A percentile compares a stretch with the other conserved stretches of the same genome.
These are phyloP conservation scores for Parus major DNA, from an alignment of 2,113 vertebrate species.

Conservation along the genomic window DNA sequence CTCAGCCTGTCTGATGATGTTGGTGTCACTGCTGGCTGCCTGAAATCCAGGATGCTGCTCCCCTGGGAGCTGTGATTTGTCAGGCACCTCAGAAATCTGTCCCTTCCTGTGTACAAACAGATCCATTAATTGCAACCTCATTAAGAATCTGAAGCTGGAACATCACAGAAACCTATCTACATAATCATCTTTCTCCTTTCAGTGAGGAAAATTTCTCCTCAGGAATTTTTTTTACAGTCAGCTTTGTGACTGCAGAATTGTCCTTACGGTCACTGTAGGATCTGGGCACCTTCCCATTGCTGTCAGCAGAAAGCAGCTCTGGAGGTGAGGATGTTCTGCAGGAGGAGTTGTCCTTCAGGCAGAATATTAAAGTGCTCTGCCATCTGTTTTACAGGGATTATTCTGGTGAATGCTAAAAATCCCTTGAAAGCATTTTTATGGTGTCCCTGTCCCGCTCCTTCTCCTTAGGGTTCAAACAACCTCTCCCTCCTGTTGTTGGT, in stretches of 20 bases:
- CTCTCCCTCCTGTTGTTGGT: background rate
- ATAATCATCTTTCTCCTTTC: background rate
- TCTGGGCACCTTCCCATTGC: background rate
- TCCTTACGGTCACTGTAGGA: constrained; percentile 30
- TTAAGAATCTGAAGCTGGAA: background rate
- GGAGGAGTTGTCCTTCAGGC: constrained; percentile 1
- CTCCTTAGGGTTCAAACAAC: background rate
- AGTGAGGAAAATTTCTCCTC: background rate
- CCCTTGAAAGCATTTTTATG: constrained; percentile 26
- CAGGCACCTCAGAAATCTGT: background rate
- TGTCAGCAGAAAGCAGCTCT: constrained; percentile 42
- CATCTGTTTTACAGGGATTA: constrained; percentile 61
- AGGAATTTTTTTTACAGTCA: background rate
- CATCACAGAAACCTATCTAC: background rate
- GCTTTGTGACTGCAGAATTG: background rate
- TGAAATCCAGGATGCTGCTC: background rate
- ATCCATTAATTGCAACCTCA: background rate
- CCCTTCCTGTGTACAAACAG: background rate
- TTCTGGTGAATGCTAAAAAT: constrained; percentile 3
- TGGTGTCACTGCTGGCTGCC: background rate
- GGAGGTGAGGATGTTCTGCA: background rate
- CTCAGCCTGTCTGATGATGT: background rate
- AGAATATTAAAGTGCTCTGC: background rate
- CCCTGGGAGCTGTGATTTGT: background rate
- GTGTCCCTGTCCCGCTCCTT: background rate